phyloP scores from a whole-genome alignment of 2,113 vertebrate genomes.

The Phasianus colchicus region DNA sequence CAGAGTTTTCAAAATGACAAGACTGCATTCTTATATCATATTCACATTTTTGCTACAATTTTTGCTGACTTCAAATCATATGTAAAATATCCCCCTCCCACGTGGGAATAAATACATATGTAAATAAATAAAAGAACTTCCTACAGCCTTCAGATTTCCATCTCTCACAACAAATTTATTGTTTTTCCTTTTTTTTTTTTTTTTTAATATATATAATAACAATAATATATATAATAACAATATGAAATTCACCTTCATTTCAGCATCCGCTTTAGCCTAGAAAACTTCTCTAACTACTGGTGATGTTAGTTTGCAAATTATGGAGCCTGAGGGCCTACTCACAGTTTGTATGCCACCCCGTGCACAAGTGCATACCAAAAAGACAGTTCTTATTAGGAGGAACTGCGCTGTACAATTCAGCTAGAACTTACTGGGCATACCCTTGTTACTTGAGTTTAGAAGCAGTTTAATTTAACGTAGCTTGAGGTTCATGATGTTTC shows the following conservation, averaged over 20 bases:
- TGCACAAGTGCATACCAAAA: background rate
- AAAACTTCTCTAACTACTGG: background rate
- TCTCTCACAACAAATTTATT: background rate
- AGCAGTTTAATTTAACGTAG: background rate
- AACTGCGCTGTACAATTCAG: background rate
- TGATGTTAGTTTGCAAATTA: background rate
- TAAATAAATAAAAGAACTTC: background rate
- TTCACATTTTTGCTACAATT: background rate
- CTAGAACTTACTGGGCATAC: background rate
- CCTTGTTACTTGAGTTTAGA: background rate
- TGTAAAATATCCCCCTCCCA: background rate
- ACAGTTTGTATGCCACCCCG: background rate
- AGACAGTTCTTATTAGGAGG: background rate
- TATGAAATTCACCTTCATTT: background rate
- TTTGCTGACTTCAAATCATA: background rate
- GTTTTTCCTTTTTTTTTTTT: background rate
- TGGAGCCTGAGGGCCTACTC: background rate
- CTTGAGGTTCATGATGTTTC: background rate
- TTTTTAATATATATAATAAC: background rate
- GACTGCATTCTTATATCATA: background rate
- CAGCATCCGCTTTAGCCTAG: background rate
- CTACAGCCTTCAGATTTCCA: background rate
- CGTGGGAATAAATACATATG: background rate
- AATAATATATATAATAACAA: background rate
- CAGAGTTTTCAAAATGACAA: background rate